Percentiles rank a stretch among this genome's conserved stretches.
Evolutionary conservation across 1,140 invertebrate genomes (phyloP).

Genomic region (Micrasema minimum): DNA sequence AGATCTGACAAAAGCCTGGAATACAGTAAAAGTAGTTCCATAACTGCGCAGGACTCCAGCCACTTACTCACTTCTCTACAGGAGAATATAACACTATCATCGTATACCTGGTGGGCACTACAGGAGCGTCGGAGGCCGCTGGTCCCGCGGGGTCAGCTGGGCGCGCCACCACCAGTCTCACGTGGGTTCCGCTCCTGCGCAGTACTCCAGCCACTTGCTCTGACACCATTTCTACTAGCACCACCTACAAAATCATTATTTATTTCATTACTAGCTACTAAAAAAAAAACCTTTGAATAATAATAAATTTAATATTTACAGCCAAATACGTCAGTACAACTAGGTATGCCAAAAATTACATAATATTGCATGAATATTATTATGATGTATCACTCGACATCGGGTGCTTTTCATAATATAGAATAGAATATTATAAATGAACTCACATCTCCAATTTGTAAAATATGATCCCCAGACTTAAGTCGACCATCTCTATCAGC

Average conservation of each 20-base stretch:
- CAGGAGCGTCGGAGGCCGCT: constrained; percentile 73
- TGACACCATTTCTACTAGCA: constrained; percentile 94
- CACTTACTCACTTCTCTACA: no score
- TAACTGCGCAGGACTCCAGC: no score
- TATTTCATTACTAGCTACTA: constrained; percentile 39
- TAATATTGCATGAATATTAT: no score
- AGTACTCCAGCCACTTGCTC: constrained; percentile 97
- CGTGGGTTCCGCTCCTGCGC: constrained; percentile 90
- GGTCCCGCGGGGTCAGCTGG: constrained; percentile 79
- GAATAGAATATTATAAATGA: no score
- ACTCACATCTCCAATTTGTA: constrained; percentile 89
- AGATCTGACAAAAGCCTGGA: constrained; percentile 80
- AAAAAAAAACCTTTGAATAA: constrained; percentile 8
- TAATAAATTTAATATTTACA: no score
- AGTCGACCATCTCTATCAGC: constrained; percentile 94
- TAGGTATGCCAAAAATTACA: no score
- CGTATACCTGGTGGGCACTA: constrained; percentile 71
- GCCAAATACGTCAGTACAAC: no score
- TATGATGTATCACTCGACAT: no score
- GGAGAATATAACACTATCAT: no score
- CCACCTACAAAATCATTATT: constrained; percentile 74
- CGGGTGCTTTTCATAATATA: no score
- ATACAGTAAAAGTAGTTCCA: constrained; percentile 6
- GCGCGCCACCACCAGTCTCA: constrained; percentile 92
- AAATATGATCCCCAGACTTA: constrained; percentile 94